Evolutionary conservation across 2,797 vertebrate genomes (phyloP), one percentile per base, ranked within the genome.

Genomic region (Erethizon dorsatum): DNA sequence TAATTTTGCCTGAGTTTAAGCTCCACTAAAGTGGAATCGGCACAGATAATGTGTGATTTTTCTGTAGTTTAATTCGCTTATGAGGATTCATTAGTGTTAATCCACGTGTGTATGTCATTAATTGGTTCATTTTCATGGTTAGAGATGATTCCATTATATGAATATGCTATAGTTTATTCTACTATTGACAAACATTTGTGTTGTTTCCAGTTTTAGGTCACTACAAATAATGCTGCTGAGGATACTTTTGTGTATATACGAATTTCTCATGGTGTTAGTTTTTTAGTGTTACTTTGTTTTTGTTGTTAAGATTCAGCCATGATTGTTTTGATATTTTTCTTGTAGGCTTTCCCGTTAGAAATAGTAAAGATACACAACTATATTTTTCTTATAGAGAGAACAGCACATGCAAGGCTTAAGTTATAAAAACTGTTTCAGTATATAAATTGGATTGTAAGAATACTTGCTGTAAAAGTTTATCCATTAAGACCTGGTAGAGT

Each of bases 401-500:
- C 57, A 79, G 10, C 37, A 65, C n/a, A 37, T 83, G 75, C 6
- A n/a, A 86, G 22, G 3, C 59, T 52, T 89, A 71, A 13, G 1
- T n/a, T 54, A 78, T 33, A 94, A 92, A 93, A 96, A 54, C 41
- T 0, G 71, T 82, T 97, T 82, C 31, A 82, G 92, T 89, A 82
- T 54, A 69, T 24, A 33, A 82, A 37, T 56, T 88, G 61, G 28
- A 65, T 69, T 69, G 3, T 87, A 86, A 33, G 17, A 63, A 63
- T 90, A 71, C 4, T 61, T 71, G 3, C 3, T 87, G 10, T 83
- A 26, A 57, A 92, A 92, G 2, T 0, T 50, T 22, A 45, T 90
- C 31, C 50, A 78, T 63, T 87, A 86, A 59, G 37, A 61, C 22
- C 41, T 65, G 24, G 15, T 71, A 22, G 13, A 75, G 45, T 88